phyloP scores from a whole-genome alignment of 2,888 invertebrate species.

The Clivina fossor region DNA sequence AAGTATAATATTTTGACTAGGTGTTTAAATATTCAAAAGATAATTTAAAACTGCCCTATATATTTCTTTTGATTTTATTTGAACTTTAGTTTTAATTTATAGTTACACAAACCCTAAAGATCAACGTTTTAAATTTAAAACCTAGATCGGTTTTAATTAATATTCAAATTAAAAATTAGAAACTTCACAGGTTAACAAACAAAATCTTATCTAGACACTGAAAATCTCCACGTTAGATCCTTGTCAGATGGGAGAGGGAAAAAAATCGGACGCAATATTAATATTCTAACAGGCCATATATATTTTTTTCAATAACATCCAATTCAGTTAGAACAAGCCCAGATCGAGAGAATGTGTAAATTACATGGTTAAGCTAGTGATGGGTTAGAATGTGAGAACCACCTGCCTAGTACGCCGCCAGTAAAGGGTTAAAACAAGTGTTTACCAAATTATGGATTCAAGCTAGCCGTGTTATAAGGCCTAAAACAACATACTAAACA shows the following conservation, averaged over 20 bases:
- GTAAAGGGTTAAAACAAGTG: slow-evolving; percentile 33
- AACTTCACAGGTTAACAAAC: slow-evolving; percentile 22
- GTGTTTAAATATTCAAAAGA: too few species aligned
- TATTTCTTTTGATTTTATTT: too few species aligned
- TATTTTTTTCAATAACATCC: slow-evolving; percentile 28
- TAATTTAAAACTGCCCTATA: too few species aligned
- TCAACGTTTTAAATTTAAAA: too few species aligned
- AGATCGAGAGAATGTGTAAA: slow-evolving; percentile 25
- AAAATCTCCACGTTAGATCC: slow-evolving; percentile 12
- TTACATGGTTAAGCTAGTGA: slow-evolving; percentile 13
- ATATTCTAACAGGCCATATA: slow-evolving; percentile 8
- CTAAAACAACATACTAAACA: slow-evolving; percentile 18
- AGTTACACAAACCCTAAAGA: too few species aligned
- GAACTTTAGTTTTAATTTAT: too few species aligned
- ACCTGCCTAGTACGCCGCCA: slow-evolving; percentile 12
- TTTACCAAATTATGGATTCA: slow-evolving; percentile 34
- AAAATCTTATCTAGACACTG: slow-evolving; percentile 19
- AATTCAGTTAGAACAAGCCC: slow-evolving; percentile 6
- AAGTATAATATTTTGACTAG: too few species aligned
- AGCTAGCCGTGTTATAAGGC: slow-evolving; percentile 21
- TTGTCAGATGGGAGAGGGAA: not conserved
- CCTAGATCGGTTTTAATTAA: too few species aligned
- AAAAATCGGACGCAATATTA: not conserved
- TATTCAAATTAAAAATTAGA: slow-evolving; percentile 19
- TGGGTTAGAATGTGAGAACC: slow-evolving; percentile 12